These are phyloP conservation scores for Rhopilema esculentum DNA, from an alignment of 30 jellyfish, hydroid and myxozoan species.

Conservation along the genomic window DNA sequence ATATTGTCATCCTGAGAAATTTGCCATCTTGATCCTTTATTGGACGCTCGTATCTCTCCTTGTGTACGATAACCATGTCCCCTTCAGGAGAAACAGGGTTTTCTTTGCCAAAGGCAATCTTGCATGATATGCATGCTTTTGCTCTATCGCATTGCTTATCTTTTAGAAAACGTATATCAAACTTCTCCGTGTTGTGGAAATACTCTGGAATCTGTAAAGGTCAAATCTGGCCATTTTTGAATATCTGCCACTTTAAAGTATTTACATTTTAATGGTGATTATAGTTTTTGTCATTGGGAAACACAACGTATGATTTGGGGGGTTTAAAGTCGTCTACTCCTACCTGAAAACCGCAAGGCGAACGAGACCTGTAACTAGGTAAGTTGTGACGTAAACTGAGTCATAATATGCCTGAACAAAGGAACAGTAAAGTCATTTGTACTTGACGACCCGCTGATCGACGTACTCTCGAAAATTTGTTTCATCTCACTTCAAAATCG, in stretches of 20 bases:
- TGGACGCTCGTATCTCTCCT: slow-evolving; percentile 6
- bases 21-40: not conserved
- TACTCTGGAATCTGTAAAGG: not conserved
- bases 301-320: not conserved
- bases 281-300: slow-evolving; percentile 8
- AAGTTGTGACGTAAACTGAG: slow-evolving; percentile 9
- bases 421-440: not conserved
- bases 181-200: not conserved
- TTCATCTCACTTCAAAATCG: not conserved
- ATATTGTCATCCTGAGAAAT: not conserved
- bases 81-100: not conserved
- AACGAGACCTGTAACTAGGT: not conserved
- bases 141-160: slow-evolving; percentile 1
- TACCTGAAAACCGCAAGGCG: not conserved
- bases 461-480: not conserved
- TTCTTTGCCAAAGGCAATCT: slow-evolving; percentile 2
- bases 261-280: not conserved
- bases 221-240: not conserved
- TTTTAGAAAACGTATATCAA: not conserved
- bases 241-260: not conserved
- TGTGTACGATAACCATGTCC: not conserved
- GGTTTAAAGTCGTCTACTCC: not conserved
- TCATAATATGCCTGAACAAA: not conserved
- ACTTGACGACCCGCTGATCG: not conserved
- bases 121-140: slow-evolving; percentile 3